Evolutionary conservation across 2,113 vertebrate genomes (phyloP).

Genomic region (Oophaga pumilio): DNA sequence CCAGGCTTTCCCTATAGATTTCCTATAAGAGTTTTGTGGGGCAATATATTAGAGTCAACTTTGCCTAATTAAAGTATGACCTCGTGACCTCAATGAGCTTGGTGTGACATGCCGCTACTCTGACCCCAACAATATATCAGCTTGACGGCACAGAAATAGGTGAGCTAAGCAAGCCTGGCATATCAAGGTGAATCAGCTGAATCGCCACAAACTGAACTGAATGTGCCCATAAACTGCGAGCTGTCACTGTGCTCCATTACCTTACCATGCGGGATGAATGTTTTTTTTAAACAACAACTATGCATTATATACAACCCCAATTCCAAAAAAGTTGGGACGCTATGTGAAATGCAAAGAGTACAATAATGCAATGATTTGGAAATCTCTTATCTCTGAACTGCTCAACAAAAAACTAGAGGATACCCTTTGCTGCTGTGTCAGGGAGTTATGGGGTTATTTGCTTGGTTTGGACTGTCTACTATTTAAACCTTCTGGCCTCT

Average conservation of each 20-base stretch:
- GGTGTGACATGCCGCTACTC: slow-evolving; percentile 1
- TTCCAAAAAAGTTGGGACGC: no score
- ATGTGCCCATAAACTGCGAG: neutral
- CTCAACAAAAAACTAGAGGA: no score
- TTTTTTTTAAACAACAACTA: no score
- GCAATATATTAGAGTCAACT: slow-evolving; percentile 6
- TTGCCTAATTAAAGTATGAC: slow-evolving; percentile 26
- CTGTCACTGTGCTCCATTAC: neutral
- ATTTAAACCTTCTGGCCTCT: no score
- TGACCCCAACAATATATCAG: slow-evolving; percentile 13
- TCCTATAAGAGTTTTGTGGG: slow-evolving; percentile 22
- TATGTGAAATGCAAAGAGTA: no score
- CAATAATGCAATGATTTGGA: no score
- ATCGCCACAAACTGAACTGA: neutral
- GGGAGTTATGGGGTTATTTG: no score
- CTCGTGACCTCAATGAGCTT: neutral
- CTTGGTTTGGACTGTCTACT: no score
- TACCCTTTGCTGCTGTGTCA: no score
- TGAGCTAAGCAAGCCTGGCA: neutral
- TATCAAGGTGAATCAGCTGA: neutral
- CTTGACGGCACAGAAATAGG: neutral
- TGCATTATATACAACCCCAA: no score
- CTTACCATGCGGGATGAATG: neutral
- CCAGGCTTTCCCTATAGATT: slow-evolving; percentile 22
- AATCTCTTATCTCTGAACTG: no score